A percentile compares a stretch with the other conserved stretches of the same genome.
phyloP scores from a whole-genome alignment of 2,888 invertebrate species.

The Pogonocherus hispidulus region DNA sequence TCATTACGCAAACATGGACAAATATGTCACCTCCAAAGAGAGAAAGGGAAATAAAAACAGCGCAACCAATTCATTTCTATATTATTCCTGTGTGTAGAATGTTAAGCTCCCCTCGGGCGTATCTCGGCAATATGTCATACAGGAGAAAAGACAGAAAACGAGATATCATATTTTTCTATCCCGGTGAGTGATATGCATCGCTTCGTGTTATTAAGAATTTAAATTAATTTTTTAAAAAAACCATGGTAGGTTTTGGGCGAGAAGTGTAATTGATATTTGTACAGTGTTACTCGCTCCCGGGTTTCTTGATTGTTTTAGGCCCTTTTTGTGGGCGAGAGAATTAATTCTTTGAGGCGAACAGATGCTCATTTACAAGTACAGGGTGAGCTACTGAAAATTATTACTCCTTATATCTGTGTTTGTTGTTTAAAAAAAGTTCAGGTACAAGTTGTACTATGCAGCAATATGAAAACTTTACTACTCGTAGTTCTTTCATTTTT shows the following conservation, averaged over 20 bases:
- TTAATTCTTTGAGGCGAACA: background rate
- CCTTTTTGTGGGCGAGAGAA: background rate
- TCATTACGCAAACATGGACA: constrained; percentile 5
- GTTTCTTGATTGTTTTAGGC: constrained; percentile 6
- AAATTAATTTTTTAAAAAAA: constrained; percentile 15
- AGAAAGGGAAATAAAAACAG: background rate
- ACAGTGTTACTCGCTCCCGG: background rate
- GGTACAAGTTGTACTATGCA: no score
- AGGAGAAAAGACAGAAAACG: background rate
- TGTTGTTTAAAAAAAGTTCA: no score
- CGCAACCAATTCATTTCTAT: constrained; percentile 15
- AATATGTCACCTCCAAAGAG: background rate
- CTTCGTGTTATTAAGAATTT: constrained; percentile 15
- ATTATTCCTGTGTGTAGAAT: constrained; percentile 20
- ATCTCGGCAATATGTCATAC: constrained; percentile 23
- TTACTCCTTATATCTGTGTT: no score
- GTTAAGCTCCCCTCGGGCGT: constrained; percentile 11
- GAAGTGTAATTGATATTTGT: constrained; percentile 13
- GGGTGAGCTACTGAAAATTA: no score
- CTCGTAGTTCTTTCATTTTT: no score
- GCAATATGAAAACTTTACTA: no score
- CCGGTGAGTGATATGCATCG: background rate
- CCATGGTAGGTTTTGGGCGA: background rate
- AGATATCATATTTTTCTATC: constrained; percentile 15
- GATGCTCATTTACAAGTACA: background rate